phyloP scores from a whole-genome alignment of 2,888 invertebrate species.

The Xiphydria camelus region DNA sequence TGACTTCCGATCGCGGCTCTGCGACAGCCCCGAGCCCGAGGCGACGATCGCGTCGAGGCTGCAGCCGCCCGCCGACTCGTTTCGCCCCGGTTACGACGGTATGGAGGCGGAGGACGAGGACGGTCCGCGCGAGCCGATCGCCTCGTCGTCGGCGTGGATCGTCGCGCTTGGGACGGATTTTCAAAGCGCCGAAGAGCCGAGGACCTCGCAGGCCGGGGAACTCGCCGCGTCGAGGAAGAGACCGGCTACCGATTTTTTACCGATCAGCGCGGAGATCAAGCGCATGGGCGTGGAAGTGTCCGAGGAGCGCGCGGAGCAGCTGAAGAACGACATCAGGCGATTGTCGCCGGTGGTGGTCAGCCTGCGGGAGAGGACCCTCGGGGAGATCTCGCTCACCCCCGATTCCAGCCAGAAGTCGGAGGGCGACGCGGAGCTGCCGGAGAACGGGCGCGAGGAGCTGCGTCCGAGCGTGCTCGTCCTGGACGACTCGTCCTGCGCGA shows the following conservation, averaged over 20 bases:
- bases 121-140: too few relatives aligned
- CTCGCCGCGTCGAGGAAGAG: conserved; percentile 28
- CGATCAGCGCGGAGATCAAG: conserved; percentile 44
- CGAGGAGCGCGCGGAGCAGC: conserved; percentile 47
- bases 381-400: conserved; percentile 49
- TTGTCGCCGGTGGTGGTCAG: conserved; percentile 53
- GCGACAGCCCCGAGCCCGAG: not conserved
- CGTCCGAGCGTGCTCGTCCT: not conserved
- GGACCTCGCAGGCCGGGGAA: not conserved
- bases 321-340: conserved; percentile 48
- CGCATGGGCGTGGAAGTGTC: conserved; percentile 50
- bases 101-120: not conserved
- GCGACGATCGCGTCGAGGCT: not conserved
- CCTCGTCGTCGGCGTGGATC: too few relatives aligned
- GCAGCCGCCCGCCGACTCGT: not conserved
- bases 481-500: not conserved
- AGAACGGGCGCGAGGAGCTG: not conserved
- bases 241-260: conserved; percentile 37
- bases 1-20: too few relatives aligned
- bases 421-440: not conserved
- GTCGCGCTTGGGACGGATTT: too few relatives aligned
- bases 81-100: not conserved
- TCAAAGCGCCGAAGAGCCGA: not conserved
- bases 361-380: conserved; percentile 49
- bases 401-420: conserved; percentile 31